Percentiles rank a stretch among this genome's conserved stretches.
Evolutionary conservation across 2,888 invertebrate species (phyloP).

Genomic region (Agrotis puta): DNA sequence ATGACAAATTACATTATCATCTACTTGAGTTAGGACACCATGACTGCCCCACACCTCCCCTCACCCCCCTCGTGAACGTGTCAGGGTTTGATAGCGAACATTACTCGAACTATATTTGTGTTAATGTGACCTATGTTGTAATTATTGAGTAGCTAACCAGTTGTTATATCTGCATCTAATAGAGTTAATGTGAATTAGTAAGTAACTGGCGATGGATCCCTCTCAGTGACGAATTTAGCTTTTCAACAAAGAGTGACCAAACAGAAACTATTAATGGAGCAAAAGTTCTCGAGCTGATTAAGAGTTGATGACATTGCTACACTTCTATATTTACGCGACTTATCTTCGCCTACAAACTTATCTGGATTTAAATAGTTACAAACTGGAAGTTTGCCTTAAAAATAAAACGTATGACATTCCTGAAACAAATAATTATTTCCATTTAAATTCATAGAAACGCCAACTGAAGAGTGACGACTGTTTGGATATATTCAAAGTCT

Average conservation of each 20-base stretch:
- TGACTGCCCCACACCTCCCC: constrained; percentile 41
- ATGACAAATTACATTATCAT: constrained; percentile 75
- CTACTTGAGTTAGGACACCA: constrained; percentile 67
- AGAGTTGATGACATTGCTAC: not conserved
- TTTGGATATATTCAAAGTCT: constrained; percentile 5
- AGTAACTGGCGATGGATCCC: not conserved
- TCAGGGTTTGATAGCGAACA: constrained; percentile 15
- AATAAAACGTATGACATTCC: not conserved
- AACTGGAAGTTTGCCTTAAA: too few species aligned
- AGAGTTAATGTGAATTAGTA: not conserved
- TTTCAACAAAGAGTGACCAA: constrained; percentile 3
- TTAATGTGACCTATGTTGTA: constrained; percentile 23
- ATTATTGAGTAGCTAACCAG: constrained; percentile 6
- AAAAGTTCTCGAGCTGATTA: constrained; percentile 18
- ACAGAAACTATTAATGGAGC: not conserved
- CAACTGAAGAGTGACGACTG: constrained; percentile 12
- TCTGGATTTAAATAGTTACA: not conserved
- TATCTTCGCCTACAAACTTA: not conserved
- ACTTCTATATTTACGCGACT: not conserved
- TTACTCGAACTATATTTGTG: constrained; percentile 36
- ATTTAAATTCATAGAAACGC: constrained; percentile 20
- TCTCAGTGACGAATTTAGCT: constrained; percentile 4
- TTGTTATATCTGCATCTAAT: not conserved
- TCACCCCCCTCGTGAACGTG: constrained; percentile 2
- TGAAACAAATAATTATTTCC: not conserved